phyloP scores from a whole-genome alignment of 23 tunicate genomes.

The Pegea sp. region DNA sequence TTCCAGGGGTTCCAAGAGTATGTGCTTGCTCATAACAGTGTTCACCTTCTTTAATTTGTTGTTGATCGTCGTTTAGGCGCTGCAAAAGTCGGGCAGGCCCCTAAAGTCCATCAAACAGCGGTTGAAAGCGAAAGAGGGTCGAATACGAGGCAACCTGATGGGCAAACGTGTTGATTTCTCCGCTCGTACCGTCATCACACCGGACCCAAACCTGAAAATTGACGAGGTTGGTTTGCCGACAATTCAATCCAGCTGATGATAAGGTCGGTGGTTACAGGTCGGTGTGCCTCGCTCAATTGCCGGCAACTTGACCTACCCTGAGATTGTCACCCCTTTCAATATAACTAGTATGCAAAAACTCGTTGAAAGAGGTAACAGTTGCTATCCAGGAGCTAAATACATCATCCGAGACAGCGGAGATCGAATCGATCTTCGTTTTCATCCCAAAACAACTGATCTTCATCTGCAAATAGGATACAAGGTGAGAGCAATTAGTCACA shows the following conservation, averaged over 20 bases:
- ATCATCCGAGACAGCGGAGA: conserved; percentile 96
- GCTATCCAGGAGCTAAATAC: conserved; percentile 98
- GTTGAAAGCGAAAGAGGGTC: conserved; percentile 95
- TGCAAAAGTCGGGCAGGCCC: conserved; percentile 99
- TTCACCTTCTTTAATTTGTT: not conserved
- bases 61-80: conserved; percentile 39
- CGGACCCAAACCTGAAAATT: conserved; percentile 95
- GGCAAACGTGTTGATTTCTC: conserved; percentile 99
- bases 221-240: conserved; percentile 50
- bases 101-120: conserved; percentile 93
- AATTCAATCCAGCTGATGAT: not conserved
- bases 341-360: conserved; percentile 91
- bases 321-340: conserved; percentile 99
- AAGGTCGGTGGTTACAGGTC: conserved; percentile 18
- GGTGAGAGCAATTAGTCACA: too few relatives aligned
- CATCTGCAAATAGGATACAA: conserved; percentile 98
- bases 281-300: conserved; percentile 98
- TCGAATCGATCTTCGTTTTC: conserved; percentile 89
- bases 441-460: conserved; percentile 90
- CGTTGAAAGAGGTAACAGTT: conserved; percentile 79
- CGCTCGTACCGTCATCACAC: conserved; percentile 97
- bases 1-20: conserved; percentile 98
- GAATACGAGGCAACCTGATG: conserved; percentile 98
- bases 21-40: not conserved
- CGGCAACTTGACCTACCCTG: conserved; percentile 93